Conservation (phyloP, 2,113 vertebrate genomes). For the Tachycineta bicolor region DNA sequence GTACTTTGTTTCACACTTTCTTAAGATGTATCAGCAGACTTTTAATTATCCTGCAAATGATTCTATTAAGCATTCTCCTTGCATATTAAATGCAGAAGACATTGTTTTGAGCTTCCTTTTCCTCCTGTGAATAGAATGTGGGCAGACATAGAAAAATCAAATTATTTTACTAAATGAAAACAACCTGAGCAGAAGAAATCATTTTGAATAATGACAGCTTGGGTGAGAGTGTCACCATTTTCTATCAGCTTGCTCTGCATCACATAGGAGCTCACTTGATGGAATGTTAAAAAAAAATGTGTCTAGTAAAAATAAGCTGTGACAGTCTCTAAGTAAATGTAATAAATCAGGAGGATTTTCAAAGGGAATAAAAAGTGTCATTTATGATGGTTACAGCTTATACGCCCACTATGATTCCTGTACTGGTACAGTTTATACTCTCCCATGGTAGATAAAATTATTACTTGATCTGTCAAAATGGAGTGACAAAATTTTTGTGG, state of each 20-base stretch:
- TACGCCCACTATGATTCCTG: conserved; percentile 70
- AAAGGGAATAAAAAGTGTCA: conserved; percentile 75
- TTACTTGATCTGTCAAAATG: conserved; percentile 79
- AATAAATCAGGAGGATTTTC: conserved; percentile 77
- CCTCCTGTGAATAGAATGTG: conserved; percentile 68
- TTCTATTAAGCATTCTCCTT: conserved; percentile 72
- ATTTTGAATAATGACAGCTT: conserved; percentile 71
- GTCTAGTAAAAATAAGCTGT: conserved; percentile 74
- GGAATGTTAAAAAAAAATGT: conserved; percentile 57
- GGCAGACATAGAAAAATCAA: conserved; percentile 73
- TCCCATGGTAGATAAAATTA: conserved; percentile 76
- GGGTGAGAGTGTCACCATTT: conserved; percentile 71
- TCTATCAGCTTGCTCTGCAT: conserved; percentile 66
- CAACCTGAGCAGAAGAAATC: conserved; percentile 73
- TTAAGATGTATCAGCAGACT: conserved; percentile 68
- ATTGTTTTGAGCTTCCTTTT: conserved; percentile 71
- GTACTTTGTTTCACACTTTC: conserved; percentile 72
- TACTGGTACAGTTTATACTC: conserved; percentile 70
- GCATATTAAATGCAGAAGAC: conserved; percentile 74
- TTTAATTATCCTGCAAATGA: conserved; percentile 75
- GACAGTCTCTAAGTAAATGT: conserved; percentile 77
- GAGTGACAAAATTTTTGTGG: conserved; percentile 65
- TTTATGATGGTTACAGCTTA: conserved; percentile 73
- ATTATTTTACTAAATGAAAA: conserved; percentile 75
- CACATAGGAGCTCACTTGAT: conserved; percentile 66